Evolutionary conservation across 2,113 vertebrate species (phyloP).

Genomic region (Athene cunicularia): DNA sequence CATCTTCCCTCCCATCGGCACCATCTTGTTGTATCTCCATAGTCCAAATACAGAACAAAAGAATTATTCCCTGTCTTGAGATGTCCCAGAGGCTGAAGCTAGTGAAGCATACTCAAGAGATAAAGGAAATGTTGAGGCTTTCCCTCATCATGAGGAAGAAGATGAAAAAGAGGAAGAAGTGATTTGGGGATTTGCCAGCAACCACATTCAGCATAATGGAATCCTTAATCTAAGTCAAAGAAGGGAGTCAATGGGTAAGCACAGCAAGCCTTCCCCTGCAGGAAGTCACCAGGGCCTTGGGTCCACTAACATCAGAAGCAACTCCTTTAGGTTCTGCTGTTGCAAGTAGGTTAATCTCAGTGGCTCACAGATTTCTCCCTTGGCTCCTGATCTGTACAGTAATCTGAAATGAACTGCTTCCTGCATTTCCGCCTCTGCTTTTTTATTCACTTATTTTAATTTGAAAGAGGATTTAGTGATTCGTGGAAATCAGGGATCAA

Average conservation of each 20-base stretch:
- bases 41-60: not conserved
- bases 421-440: not conserved
- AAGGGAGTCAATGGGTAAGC: not conserved
- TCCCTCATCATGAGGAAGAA: not conserved
- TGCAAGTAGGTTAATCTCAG: not conserved
- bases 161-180: not conserved
- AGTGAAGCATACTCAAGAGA: not conserved
- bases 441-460: conserved; percentile 54
- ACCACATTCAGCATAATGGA: not conserved
- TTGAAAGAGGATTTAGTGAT: conserved; percentile 30
- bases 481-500: not conserved
- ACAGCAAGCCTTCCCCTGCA: not conserved
- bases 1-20: not conserved
- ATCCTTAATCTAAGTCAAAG: not conserved
- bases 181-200: not conserved
- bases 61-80: not conserved
- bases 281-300: not conserved
- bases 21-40: too few species aligned
- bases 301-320: not conserved
- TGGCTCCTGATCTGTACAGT: not conserved
- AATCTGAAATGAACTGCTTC: not conserved
- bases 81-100: not conserved
- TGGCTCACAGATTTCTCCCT: not conserved
- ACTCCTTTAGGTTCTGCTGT: not conserved
- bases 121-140: not conserved